Base-by-base conservation (phyloP, 53 echinoderm and acorn worm species). In the Echinometra lucunter region DNA sequence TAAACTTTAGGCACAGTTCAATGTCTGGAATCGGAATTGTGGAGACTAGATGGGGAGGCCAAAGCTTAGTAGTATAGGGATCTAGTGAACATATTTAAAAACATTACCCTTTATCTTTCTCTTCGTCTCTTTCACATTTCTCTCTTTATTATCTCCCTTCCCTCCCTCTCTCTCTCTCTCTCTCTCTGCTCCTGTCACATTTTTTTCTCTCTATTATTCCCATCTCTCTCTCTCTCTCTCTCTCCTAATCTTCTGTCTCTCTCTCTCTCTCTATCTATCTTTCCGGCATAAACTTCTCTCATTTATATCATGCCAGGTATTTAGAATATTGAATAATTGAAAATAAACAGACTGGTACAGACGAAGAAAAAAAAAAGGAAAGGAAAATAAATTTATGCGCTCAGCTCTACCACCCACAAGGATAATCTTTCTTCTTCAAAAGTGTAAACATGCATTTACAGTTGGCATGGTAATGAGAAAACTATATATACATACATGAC, bases 391-490 rank as follows among this genome's bases (percentile, higher is more conserved):
- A 63, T 23, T 19, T 25, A 63, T 53, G 53, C 4, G 53, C 53
- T 13, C 53, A n/a, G n/a, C 53, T 63, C 18, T 60, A 63, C 21
- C 63, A 63, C 63, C 25, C 63, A 63, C 27, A n/a, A n/a, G n/a
- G 66, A 56, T 56, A 56, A 13, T 13, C 7, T 69, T 28, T 69
- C 34, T 69, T 34, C 69, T 69, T 69, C 32, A 69, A 69, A 34
- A 32, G 0, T n/a, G 8, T 32, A 69, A 69, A 69, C 69, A 69
- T 32, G 11, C 34, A 9, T 32, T 32, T 69, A 32, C 32, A 69
- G 69, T 69, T 69, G 69, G 19, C 69, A 69, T 69, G 69, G 69
- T 69, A 34, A 69, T 69, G 69, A 32, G 34, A 69, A 63, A 63
- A 63, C 0, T 21, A 15, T 15, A 69, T 69, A 69, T 69, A 69